phyloP scores from a whole-genome alignment of 2,797 vertebrate species.

The Xiphophorus birchmanni region DNA sequence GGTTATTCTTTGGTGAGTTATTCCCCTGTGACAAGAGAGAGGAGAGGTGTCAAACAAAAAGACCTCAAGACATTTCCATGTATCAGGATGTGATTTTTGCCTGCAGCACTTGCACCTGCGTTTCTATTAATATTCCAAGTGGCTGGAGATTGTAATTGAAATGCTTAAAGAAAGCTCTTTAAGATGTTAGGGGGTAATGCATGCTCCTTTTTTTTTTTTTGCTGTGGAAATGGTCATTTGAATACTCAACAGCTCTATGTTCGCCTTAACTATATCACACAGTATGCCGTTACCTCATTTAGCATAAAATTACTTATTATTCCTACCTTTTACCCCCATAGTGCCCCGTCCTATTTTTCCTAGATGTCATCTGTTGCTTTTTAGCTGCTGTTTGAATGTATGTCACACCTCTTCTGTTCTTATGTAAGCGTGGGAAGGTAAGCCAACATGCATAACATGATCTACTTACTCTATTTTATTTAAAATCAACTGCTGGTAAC shows the following conservation, averaged over 20 bases:
- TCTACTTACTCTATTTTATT: no score
- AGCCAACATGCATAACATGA: not conserved
- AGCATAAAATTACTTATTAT: not conserved
- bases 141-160: slow-evolving; percentile 47
- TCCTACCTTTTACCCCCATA: not conserved
- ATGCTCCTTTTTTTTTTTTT: slow-evolving; percentile 30
- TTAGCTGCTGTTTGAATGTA: not conserved
- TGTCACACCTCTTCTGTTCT: not conserved
- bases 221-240: slow-evolving; percentile 49
- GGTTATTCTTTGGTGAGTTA: slow-evolving; percentile 5
- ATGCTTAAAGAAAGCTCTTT: slow-evolving; percentile 57
- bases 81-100: slow-evolving; percentile 37
- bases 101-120: slow-evolving; percentile 35
- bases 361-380: not conserved
- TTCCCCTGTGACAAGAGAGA: slow-evolving; percentile 19
- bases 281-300: not conserved
- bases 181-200: slow-evolving; percentile 53
- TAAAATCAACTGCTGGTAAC: not conserved
- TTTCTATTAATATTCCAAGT: slow-evolving; percentile 58
- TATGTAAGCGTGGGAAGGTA: not conserved
- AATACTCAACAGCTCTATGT: slow-evolving; percentile 20
- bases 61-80: slow-evolving; percentile 16
- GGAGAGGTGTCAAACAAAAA: slow-evolving; percentile 2
- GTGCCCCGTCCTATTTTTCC: not conserved
- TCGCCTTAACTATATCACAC: not conserved